Evolutionary conservation across 2,113 vertebrate species (phyloP).

Genomic region (Sialia sialis): DNA sequence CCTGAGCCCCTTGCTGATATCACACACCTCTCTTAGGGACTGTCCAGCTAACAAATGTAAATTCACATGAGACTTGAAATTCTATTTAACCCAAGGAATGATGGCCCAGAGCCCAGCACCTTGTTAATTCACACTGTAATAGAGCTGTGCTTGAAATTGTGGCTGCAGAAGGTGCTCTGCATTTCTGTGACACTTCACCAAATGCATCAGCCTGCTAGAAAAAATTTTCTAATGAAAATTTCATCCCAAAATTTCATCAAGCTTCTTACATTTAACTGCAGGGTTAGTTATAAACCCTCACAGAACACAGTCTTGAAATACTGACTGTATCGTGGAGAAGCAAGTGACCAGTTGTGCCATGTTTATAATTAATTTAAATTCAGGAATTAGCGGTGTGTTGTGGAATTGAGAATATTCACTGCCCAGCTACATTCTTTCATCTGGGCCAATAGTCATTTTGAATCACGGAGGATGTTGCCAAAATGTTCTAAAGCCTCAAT

Average conservation of each 20-base stretch:
- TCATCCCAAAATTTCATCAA: neutral
- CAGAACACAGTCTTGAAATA: neutral
- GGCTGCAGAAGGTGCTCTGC: neutral
- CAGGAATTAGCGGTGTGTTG: neutral
- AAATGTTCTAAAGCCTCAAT: neutral
- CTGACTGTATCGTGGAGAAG: neutral
- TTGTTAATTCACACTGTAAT: neutral
- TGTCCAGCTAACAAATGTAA: neutral
- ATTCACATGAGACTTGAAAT: neutral
- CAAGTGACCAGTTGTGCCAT: neutral
- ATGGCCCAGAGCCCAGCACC: neutral
- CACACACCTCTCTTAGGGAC: neutral
- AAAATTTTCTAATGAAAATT: neutral
- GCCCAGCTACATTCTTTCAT: neutral
- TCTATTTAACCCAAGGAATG: neutral
- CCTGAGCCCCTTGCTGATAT: neutral
- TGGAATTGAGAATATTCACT: neutral
- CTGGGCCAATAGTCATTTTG: neutral
- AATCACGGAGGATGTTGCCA: neutral
- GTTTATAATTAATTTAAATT: neutral
- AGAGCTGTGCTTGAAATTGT: neutral
- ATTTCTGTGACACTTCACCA: neutral
- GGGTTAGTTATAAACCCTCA: neutral
- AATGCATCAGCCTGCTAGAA: neutral
- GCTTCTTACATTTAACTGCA: neutral